Base-by-base conservation (phyloP, 2,888 invertebrate species). In the Tupiocoris notatus region DNA sequence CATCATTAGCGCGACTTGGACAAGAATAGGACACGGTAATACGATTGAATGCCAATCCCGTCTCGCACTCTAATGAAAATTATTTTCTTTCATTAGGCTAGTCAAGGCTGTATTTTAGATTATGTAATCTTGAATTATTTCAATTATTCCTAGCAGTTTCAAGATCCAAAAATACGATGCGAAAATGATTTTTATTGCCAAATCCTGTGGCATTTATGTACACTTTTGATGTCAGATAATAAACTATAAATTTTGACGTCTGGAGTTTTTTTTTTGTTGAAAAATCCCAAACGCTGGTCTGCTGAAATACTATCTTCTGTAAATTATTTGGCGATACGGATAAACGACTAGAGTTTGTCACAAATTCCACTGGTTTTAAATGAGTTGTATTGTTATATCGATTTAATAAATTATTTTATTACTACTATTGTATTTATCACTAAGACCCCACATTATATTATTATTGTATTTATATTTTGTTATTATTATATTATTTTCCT, bases 191-290 rank as follows among this genome's bases (percentile, higher is more conserved):
- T 74, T 74, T 77, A 75, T 77, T 73, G 78, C 78, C 77, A 77
- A 77, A 78, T 74, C 67, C 74, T 77, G 75, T 74, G 77, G 77
- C 77, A 78, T 78, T 78, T 78, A 78, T 75, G 70, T 75, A 77
- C 78, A 78, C 68, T 78, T 78, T 76, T 77, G 76, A 78, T 77
- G 76, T 78, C 76, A 65, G 76, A 66, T 78, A 77, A 78, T 74
- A 78, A 78, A 73, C 73, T 73, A 73, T 73, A 54, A 73, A 61
- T 73, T 73, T 73, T 73, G 25, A 54, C 25, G 23, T n/a, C n/a
- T n/a, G n/a, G n/a, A n/a, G n/a, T n/a, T n/a, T n/a, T n/a, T n/a
- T n/a, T n/a, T n/a, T n/a, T n/a, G n/a, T n/a, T n/a, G n/a, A n/a
- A n/a, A n/a, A n/a, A n/a, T n/a, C n/a, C n/a, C n/a, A n/a, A n/a